Base-by-base conservation (phyloP, 2,888 invertebrate species). In the Melieria picta region DNA sequence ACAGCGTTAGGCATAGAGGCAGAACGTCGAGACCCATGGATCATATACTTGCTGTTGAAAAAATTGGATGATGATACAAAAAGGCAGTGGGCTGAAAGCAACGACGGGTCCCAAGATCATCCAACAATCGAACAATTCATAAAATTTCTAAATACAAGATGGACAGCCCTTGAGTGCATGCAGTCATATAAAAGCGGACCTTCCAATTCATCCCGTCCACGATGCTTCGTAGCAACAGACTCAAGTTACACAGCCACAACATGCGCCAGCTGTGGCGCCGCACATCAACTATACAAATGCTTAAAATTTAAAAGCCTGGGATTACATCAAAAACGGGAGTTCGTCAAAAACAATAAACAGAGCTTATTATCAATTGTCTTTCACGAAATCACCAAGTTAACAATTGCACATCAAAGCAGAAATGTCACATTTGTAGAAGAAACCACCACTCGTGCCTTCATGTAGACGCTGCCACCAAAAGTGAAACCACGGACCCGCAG, bases 31-130 rank as follows among this genome's bases (percentile, higher is more conserved):
- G 61, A 68, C 52, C 68, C 61, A 6, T 68, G 61, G 68, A 68
- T 60, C 13, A 48, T 61, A n/a, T 61, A 50, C 48, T 47, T 43
- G 55, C 13, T 68, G 7, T 50, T 68, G 13, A 68, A 68, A 7
- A 68, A 68, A 43, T 61, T 68, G 60, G 68, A 62, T 61, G 61
- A 61, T 50, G 62, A 68, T 3, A 68, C 68, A 43, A 45, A 66
- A 47, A 46, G 30, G 46, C 66, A 58, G 30, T 66, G 66, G 65
- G 65, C 65, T 65, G 65, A 52, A 52, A 65, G 65, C 62, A 45
- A 62, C 5, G 62, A 62, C 9, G 64, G 47, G 9, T 11, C 58
- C 45, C 13, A 58, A 13, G 66, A 48, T 58, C 55, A 65, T 48
- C 66, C 66, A 7, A 66, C 13, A 30, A 66, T 42, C 66, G 5